Evolutionary conservation across 1,140 invertebrate species (phyloP).

Genomic region (Conus ventricosus): DNA sequence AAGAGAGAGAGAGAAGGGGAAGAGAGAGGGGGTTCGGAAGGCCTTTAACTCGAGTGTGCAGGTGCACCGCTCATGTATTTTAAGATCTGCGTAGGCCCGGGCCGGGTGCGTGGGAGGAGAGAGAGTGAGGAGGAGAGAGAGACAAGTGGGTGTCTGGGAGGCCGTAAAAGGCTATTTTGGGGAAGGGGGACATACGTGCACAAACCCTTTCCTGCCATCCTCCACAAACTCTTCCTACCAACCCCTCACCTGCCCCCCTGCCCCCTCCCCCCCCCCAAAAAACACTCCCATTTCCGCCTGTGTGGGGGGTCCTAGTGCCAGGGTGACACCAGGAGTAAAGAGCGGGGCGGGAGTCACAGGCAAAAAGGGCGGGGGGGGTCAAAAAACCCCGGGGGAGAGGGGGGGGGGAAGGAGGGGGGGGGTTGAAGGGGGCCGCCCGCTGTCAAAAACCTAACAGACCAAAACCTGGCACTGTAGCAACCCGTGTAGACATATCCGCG

Average conservation of each 20-base stretch:
- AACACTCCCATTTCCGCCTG: background rate
- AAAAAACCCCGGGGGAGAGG: background rate
- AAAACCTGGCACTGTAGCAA: background rate
- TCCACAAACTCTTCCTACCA: background rate
- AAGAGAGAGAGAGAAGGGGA: no score
- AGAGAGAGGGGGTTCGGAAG: no score
- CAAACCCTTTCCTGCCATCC: background rate
- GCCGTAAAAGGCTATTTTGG: background rate
- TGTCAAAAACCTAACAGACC: background rate
- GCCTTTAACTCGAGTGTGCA: no score
- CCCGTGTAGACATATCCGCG: background rate
- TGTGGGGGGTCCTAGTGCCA: background rate
- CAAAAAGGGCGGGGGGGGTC: background rate
- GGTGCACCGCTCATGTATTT: no score
- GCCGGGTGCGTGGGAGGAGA: background rate
- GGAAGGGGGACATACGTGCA: background rate
- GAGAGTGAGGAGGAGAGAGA: no score
- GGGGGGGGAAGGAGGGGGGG: background rate
- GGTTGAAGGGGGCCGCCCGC: background rate
- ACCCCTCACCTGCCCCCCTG: background rate
- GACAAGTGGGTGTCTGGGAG: no score
- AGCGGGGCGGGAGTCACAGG: background rate
- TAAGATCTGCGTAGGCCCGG: background rate
- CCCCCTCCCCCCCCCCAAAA: no score
- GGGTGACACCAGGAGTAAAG: background rate